Conservation (phyloP, 2,888 invertebrate genomes). For the Asteroscopus sphinx region DNA sequence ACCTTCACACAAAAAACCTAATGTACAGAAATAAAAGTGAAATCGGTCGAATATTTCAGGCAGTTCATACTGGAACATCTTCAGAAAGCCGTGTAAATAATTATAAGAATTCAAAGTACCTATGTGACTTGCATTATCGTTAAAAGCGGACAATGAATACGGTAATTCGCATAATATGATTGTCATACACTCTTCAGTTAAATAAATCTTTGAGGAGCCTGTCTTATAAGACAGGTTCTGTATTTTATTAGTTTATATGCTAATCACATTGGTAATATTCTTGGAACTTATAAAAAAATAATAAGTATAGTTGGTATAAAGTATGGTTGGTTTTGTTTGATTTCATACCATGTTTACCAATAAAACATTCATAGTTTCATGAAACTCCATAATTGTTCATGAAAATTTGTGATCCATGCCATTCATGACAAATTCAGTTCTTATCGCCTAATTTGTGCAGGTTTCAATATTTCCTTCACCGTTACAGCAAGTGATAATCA, state of each 20-base stretch:
- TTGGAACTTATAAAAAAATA: slow-evolving; percentile 14
- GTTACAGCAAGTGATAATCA: too few relatives aligned
- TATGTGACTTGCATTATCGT: slow-evolving; percentile 51
- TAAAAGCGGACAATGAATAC: slow-evolving; percentile 57
- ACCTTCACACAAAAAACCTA: slow-evolving; percentile 4
- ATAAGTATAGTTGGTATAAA: neutral
- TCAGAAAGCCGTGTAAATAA: slow-evolving; percentile 31
- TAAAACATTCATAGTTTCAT: neutral
- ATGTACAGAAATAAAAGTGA: slow-evolving; percentile 36
- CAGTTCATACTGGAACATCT: slow-evolving; percentile 24
- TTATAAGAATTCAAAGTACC: slow-evolving; percentile 43
- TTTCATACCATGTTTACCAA: neutral
- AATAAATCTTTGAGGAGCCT: slow-evolving; percentile 42
- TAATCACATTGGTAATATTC: slow-evolving; percentile 15
- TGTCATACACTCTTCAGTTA: slow-evolving; percentile 60
- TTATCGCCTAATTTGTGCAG: too few relatives aligned
- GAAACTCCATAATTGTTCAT: neutral
- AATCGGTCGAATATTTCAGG: slow-evolving; percentile 25
- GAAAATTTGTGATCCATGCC: too few relatives aligned
- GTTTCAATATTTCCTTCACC: too few relatives aligned
- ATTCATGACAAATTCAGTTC: too few relatives aligned
- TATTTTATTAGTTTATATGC: slow-evolving; percentile 22
- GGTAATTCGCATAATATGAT: slow-evolving; percentile 59
- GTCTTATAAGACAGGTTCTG: slow-evolving; percentile 28
- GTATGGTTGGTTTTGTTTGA: slow-evolving; percentile 1